Base-by-base conservation (phyloP, 92 coral and sea anemone genomes). In the Parazoanthus swiftii region DNA sequence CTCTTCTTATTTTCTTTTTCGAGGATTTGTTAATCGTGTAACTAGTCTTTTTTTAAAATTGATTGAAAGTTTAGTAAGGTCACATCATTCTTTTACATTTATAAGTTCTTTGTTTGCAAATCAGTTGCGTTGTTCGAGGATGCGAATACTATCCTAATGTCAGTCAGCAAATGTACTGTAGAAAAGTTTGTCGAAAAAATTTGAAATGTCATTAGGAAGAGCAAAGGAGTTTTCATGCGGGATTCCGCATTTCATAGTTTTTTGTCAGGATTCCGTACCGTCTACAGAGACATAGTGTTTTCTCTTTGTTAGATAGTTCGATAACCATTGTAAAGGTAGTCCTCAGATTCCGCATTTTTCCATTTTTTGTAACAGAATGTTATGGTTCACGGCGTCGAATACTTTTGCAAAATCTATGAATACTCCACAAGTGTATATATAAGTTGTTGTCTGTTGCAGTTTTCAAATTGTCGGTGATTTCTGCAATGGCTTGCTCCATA, bases 11-110 rank as follows among this genome's bases (percentile, higher is more conserved):
- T 85, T 85, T 85, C 77, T 85, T 85, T 67, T 77, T 39, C 37
- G 75, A 44, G 43, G 88, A 85, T 85, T 29, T 85, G 26, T 66
- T 85, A 38, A 85, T 85, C 88, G 68, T 85, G 16, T 26, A 85
- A 15, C 68, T 85, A 6, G 42, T 38, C 68, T 85, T 85, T 37
- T 74, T 56, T 72, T 25, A 50, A 37, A 68, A 66, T 71, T 38
- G 67, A 85, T 85, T 39, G 80, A 85, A 23, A 85, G 38, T 85
- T 85, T 85, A 44, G 26, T 68, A 25, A 38, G 36, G 56, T 85
- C 59, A 43, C 88, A 65, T 21, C 88, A 85, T 38, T 66, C 33
- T 29, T 29, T 29, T 29, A 29, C 33, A 29, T 29, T 29, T 29
- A 29, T 29, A 29, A 29, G 33, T 42, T 37, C 77, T 85, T 63